Evolutionary conservation across 2,797 vertebrate species (phyloP).

Genomic region (Gobionotothen gibberifrons): DNA sequence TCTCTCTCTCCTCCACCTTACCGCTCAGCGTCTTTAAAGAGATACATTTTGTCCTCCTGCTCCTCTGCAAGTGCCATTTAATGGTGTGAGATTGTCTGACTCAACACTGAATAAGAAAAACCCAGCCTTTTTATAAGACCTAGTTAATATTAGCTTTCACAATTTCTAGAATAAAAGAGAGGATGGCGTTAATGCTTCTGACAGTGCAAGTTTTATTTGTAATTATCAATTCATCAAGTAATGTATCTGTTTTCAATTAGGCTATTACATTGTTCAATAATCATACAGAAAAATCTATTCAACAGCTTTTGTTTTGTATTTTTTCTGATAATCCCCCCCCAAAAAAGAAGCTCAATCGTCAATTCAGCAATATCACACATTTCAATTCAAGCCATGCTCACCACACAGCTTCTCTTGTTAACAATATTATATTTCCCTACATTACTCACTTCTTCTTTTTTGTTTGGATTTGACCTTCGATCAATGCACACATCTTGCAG

Average conservation of each 20-base stretch:
- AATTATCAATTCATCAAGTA: background rate
- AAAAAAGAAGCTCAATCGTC: no score
- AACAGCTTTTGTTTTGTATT: background rate
- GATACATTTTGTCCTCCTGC: slow-evolving; percentile 11
- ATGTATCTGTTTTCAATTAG: background rate
- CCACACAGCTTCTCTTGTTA: background rate
- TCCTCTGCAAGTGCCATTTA: background rate
- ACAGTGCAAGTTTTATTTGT: background rate
- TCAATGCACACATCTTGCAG: no score
- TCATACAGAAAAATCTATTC: background rate
- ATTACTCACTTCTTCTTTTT: background rate
- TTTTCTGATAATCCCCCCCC: no score
- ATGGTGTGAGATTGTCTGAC: slow-evolving; percentile 3
- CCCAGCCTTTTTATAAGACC: no score
- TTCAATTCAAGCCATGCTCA: background rate
- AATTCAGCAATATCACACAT: no score
- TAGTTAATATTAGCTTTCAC: no score
- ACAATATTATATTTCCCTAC: background rate
- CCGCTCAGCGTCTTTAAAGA: slow-evolving; percentile 23
- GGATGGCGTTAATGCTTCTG: no score
- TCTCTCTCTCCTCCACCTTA: background rate
- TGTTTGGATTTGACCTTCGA: background rate
- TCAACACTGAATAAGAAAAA: background rate
- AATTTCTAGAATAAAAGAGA: no score
- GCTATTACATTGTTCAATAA: background rate